phyloP scores from a whole-genome alignment of 1,140 invertebrate genomes.

The Dolichoris vasculosae region DNA sequence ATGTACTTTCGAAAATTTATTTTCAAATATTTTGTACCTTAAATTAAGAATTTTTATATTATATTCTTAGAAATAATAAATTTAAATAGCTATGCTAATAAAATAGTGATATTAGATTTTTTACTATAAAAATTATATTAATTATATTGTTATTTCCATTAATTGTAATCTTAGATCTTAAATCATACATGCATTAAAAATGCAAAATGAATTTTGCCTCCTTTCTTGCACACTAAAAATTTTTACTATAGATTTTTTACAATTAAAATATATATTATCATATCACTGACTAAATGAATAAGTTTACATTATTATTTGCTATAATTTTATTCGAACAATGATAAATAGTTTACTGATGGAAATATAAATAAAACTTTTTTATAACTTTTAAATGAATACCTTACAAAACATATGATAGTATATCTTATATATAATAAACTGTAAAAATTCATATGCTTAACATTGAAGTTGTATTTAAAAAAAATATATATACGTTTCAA shows the following conservation, averaged over 20 bases:
- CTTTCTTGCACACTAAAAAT: background rate
- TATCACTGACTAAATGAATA: background rate
- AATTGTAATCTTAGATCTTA: constrained; percentile 15
- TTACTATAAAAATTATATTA: constrained; percentile 37
- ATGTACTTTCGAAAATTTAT: constrained; percentile 5
- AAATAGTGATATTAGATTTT: constrained; percentile 40
- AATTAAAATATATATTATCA: background rate
- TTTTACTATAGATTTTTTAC: background rate
- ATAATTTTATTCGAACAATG: background rate
- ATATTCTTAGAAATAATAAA: constrained; percentile 7
- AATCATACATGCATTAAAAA: background rate
- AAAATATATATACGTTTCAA: constrained; percentile 44
- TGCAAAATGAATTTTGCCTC: constrained; percentile 24
- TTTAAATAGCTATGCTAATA: constrained; percentile 9
- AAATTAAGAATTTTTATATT: background rate
- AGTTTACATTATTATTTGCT: background rate
- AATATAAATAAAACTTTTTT: background rate
- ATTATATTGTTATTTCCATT: constrained; percentile 29
- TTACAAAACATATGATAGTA: background rate
- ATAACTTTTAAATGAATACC: constrained; percentile 12
- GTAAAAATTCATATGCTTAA: background rate
- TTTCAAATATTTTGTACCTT: background rate
- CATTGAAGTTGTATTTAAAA: constrained; percentile 22
- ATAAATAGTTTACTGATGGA: background rate
- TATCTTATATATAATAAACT: background rate